A percentile compares a stretch with the other conserved stretches of the same genome.
phyloP scores from a whole-genome alignment of 2,888 invertebrate species.

The Corythucha ciliata region DNA sequence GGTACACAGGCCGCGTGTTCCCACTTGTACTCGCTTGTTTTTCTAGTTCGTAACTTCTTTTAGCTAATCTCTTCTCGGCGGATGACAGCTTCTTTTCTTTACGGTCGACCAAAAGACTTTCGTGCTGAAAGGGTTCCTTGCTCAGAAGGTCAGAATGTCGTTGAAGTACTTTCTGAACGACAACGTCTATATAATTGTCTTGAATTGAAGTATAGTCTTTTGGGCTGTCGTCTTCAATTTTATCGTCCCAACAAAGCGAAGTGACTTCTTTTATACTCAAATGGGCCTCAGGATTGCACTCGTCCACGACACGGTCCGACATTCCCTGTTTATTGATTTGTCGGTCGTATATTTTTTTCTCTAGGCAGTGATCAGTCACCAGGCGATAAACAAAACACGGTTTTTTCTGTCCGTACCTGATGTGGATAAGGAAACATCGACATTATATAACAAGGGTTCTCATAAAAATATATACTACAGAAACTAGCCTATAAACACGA shows the following conservation, averaged over 20 bases:
- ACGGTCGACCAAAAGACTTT: constrained; percentile 84
- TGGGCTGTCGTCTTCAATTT: constrained; percentile 42
- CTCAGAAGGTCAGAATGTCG: constrained; percentile 45
- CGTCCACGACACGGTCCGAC: constrained; percentile 96
- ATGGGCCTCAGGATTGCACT: constrained; percentile 93
- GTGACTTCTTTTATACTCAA: constrained; percentile 75
- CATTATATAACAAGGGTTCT: neutral
- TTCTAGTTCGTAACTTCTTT: constrained; percentile 86
- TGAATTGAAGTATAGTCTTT: constrained; percentile 60
- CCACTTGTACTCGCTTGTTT: constrained; percentile 62
- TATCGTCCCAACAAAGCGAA: constrained; percentile 82
- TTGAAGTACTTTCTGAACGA: constrained; percentile 60
- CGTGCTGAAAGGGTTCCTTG: constrained; percentile 86
- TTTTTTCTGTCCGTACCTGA: constrained; percentile 83
- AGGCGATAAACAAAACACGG: constrained; percentile 92
- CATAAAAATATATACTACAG: neutral
- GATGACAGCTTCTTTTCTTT: constrained; percentile 90
- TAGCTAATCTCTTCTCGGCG: constrained; percentile 85
- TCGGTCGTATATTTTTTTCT: constrained; percentile 95
- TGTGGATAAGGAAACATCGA: neutral
- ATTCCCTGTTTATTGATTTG: constrained; percentile 98
- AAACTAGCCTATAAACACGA: constrained; percentile 64
- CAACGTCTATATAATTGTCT: constrained; percentile 68
- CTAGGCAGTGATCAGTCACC: constrained; percentile 93
- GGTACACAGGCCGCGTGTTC: constrained; percentile 39